These are phyloP conservation scores for Drosophila leonis DNA, from an alignment of 2,888 invertebrate species.

Conservation along the genomic window DNA sequence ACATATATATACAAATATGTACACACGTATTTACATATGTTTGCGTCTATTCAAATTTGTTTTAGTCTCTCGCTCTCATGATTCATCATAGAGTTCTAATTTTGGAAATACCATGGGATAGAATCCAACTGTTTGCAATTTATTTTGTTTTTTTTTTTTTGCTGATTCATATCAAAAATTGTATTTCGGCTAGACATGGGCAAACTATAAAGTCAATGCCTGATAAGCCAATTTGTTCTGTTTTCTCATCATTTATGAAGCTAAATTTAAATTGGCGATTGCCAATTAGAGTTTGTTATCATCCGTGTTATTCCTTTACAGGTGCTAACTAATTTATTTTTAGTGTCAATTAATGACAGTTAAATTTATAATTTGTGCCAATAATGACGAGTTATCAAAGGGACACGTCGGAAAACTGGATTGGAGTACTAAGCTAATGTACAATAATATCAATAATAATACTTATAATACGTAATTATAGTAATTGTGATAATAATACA, in stretches of 20 bases:
- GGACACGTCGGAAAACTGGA: neutral
- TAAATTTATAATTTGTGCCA: neutral
- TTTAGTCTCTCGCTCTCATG: constrained; percentile 26
- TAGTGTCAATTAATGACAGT: neutral
- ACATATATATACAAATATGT: neutral
- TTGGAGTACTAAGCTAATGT: neutral
- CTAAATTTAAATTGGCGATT: neutral
- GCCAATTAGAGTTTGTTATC: constrained; percentile 1
- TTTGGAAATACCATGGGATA: constrained; percentile 28
- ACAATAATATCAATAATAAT: neutral
- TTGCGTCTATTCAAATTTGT: constrained; percentile 16
- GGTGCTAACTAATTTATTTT: neutral
- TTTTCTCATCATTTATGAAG: neutral
- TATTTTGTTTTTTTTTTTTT: constrained; percentile 18
- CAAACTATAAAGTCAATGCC: constrained; percentile 54
- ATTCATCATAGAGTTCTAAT: constrained; percentile 47
- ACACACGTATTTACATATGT: neutral
- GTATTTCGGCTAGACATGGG: constrained; percentile 50
- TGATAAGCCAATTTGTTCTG: constrained; percentile 53
- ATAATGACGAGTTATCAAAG: neutral
- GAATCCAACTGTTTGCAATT: constrained; percentile 35
- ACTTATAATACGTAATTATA: neutral
- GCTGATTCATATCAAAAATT: constrained; percentile 39
- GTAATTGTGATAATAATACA: neutral
- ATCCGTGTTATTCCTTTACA: neutral